phyloP scores from a whole-genome alignment of 35 echinoderm and acorn worm species.

The Acanthaster planci region DNA sequence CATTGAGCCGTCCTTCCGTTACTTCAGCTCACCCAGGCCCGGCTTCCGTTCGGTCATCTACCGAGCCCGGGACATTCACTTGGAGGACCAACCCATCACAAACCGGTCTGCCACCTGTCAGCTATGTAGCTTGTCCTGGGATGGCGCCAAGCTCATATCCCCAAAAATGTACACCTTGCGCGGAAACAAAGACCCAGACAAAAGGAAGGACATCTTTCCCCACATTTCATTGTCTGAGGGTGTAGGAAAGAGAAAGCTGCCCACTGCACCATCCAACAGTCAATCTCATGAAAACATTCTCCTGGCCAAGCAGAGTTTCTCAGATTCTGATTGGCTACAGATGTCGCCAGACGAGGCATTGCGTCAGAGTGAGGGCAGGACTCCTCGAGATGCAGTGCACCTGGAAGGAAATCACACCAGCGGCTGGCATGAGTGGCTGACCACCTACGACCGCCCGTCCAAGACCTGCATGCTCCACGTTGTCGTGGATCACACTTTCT shows the following conservation, averaged over 20 bases:
- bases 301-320: no score
- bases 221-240: no score
- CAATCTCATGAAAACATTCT: no score
- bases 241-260: no score
- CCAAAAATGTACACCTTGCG: neutral
- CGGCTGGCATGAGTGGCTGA: neutral
- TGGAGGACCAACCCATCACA: no score
- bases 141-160: neutral
- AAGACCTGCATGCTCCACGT: conserved; percentile 40
- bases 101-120: neutral
- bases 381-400: neutral
- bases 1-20: conserved; percentile 29
- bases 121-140: neutral
- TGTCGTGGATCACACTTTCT: conserved; percentile 53
- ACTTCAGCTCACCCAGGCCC: neutral
- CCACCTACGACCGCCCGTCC: neutral
- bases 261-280: neutral
- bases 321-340: neutral
- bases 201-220: no score
- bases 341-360: neutral
- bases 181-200: neutral
- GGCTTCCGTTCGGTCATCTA: conserved; percentile 39
- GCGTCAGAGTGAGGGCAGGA: neutral
- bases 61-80: conserved; percentile 15
- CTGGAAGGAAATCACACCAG: neutral